Base-by-base conservation (phyloP, 2,888 invertebrate genomes). In the Leucophenga montana region DNA sequence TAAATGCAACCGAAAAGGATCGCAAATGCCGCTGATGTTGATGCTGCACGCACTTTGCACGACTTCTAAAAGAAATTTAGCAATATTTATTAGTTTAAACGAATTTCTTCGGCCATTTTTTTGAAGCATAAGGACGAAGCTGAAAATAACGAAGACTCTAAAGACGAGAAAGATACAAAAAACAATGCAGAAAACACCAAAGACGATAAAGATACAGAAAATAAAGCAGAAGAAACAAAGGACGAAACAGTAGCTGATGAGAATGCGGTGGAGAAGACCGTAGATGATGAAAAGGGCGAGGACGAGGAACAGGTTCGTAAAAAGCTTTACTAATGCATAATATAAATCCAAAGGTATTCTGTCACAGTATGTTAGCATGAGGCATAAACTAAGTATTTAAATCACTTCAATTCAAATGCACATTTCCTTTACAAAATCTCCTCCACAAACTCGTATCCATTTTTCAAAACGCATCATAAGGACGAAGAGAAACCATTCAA, bases 1-100 rank as follows among this genome's bases (percentile, higher is more conserved):
- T 54, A 71, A 72, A 18, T 54, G 74, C n/a, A 71, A 69, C 18
- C 70, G 70, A 46, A 65, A 70, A 48, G 54, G 14, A 33, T 31
- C 8, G 64, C 44, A 48, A 27, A 11, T n/a, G 33, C 27, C 57
- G 57, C 57, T 31, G 31, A n/a, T 39, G 16, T 39, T 39, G 9
- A 39, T 39, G 39, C 9, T 39, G 33, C 31, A 16, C 14, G 61
- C 39, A 16, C n/a, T 3, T 0, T 39, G n/a, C 8, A 18, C 44
- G 16, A 16, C 33, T 54, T 16, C 18, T 54, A 22, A 39, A 14
- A 56, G 11, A 39, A 11, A 39, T 39, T 39, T 5, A 39, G 39
- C 39, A 1, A 39, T 39, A 39, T 8, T 39, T 8, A 39, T 1
- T 39, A 39, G 39, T 39, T 8, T 31, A 16, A 39, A 16, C n/a